Evolutionary conservation across 1,140 invertebrate genomes (phyloP).

Genomic region (Apocrypta bakeri): DNA sequence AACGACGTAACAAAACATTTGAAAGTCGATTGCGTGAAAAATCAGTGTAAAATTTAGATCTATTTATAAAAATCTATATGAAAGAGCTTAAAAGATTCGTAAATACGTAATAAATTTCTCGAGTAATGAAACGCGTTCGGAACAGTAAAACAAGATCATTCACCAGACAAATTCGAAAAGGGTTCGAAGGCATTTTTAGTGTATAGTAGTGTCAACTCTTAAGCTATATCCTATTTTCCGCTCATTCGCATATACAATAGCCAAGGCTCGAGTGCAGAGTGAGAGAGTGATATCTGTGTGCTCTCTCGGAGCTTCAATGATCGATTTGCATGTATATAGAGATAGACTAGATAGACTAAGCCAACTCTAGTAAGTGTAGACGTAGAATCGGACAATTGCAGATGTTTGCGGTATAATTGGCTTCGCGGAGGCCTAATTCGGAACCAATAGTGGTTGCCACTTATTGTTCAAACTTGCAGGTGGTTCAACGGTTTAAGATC

Average conservation of each 20-base stretch:
- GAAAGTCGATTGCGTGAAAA: no score
- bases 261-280: not conserved
- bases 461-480: not conserved
- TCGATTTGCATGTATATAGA: slow-evolving; percentile 27
- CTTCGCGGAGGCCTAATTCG: not conserved
- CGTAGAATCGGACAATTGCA: not conserved
- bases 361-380: not conserved
- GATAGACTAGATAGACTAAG: not conserved
- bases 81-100: no score
- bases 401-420: slow-evolving; percentile 1
- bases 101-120: no score
- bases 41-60: no score
- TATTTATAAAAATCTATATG: no score
- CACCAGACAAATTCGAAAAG: not conserved
- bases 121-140: no score
- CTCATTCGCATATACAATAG: not conserved
- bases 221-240: not conserved
- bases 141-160: no score
- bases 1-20: no score
- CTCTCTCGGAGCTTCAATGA: not conserved
- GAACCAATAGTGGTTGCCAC: not conserved
- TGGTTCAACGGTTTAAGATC: not conserved
- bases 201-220: not conserved
- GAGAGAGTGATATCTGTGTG: not conserved
- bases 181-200: not conserved